Conservation (phyloP, 2,888 invertebrate genomes). For the Helleia helle region DNA sequence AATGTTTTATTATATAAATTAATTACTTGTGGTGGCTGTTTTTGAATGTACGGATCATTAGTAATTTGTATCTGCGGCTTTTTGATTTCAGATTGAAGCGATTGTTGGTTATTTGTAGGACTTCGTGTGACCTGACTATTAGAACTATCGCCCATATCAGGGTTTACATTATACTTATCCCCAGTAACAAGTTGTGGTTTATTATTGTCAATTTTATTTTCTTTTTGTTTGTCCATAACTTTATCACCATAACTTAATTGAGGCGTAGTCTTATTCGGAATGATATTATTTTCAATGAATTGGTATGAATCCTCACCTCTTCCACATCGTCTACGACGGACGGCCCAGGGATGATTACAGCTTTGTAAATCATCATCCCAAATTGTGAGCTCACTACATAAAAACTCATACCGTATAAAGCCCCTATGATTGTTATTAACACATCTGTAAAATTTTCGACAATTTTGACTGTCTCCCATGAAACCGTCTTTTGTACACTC, state of each 20-base stretch:
- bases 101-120: neutral
- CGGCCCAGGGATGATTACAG: constrained; percentile 82
- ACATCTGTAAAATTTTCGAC: constrained; percentile 86
- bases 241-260: constrained; percentile 1
- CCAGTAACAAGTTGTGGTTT: neutral
- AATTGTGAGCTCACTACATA: constrained; percentile 82
- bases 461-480: constrained; percentile 80
- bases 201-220: neutral
- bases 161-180: neutral
- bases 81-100: neutral
- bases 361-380: constrained; percentile 83
- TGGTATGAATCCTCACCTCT: constrained; percentile 14
- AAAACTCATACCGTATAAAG: constrained; percentile 80
- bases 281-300: neutral
- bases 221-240: neutral
- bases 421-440: constrained; percentile 76
- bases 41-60: neutral
- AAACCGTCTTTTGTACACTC: constrained; percentile 80
- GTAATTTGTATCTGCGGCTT: neutral
- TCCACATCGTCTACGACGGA: constrained; percentile 54
- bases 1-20: neutral
- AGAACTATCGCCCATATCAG: neutral
- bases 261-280: neutral
- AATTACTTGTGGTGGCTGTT: neutral
- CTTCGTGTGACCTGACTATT: neutral